Conservation (phyloP, 1,140 invertebrate genomes). For the Drosophila bocqueti region DNA sequence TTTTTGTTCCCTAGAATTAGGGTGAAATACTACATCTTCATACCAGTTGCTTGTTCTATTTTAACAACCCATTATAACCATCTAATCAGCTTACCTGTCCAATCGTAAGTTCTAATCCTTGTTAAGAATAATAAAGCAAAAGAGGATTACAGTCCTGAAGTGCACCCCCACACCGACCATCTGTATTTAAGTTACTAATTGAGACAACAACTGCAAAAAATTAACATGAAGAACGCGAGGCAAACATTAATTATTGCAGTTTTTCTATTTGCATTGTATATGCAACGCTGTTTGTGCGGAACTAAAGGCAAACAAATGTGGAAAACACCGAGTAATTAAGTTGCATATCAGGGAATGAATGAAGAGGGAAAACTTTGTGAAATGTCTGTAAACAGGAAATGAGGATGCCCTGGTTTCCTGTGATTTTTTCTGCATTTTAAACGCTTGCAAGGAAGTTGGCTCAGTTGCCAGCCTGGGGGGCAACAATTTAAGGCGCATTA, state of each 20-base stretch:
- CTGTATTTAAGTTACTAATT: slow-evolving; percentile 29
- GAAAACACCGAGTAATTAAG: slow-evolving; percentile 49
- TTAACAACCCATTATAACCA: background rate
- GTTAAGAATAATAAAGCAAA: background rate
- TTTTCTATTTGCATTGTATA: slow-evolving; percentile 24
- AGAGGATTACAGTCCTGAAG: slow-evolving; percentile 3
- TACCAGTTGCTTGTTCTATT: background rate
- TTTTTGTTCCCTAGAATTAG: background rate
- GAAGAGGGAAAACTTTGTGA: slow-evolving; percentile 38
- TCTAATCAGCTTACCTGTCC: background rate
- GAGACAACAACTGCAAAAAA: slow-evolving; percentile 9
- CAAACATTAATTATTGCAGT: slow-evolving; percentile 49
- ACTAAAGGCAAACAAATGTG: slow-evolving; percentile 45
- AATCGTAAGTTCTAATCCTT: background rate
- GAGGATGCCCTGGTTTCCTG: background rate
- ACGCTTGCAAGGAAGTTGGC: slow-evolving; percentile 11
- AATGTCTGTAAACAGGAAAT: slow-evolving; percentile 46
- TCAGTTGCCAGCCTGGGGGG: background rate
- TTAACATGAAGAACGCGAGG: slow-evolving; percentile 28
- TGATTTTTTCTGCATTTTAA: slow-evolving; percentile 31
- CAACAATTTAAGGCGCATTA: slow-evolving; percentile 49
- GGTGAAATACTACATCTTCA: too few relatives aligned
- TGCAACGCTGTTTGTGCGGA: slow-evolving; percentile 12
- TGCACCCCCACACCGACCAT: background rate
- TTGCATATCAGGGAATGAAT: slow-evolving; percentile 38